phyloP scores from a whole-genome alignment of 2,888 invertebrate genomes.

The Drosophila longiperda region DNA sequence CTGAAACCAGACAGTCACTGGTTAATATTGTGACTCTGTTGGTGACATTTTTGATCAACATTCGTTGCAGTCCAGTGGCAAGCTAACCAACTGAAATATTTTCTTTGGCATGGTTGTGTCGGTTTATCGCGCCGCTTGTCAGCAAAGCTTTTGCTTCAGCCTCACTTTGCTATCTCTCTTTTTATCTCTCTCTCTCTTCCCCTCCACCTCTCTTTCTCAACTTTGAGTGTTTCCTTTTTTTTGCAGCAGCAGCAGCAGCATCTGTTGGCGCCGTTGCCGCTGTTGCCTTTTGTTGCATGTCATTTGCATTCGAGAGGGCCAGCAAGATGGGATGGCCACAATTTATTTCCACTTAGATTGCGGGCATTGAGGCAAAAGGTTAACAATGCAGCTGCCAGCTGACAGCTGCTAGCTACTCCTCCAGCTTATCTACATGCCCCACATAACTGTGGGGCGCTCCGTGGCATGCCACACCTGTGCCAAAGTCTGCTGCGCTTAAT shows the following conservation, averaged over 20 bases:
- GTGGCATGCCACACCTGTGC: conserved; percentile 65
- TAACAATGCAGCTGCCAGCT: conserved; percentile 68
- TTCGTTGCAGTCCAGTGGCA: conserved; percentile 67
- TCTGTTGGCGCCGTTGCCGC: conserved; percentile 48
- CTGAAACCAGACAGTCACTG: conserved; percentile 30
- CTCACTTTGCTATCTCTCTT: background rate
- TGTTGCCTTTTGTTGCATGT: conserved; percentile 75
- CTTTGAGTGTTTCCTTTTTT: conserved; percentile 27
- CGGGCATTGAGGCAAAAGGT: conserved; percentile 56
- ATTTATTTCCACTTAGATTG: conserved; percentile 79
- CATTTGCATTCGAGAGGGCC: conserved; percentile 58
- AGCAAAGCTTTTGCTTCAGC: conserved; percentile 52
- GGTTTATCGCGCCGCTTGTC: conserved; percentile 79
- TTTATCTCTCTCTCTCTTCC: background rate
- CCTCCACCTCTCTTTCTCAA: conserved; percentile 9
- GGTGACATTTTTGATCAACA: conserved; percentile 35
- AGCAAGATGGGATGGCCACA: conserved; percentile 63
- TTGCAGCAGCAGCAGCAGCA: conserved; percentile 13
- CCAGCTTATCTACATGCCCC: conserved; percentile 55
- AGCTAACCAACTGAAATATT: conserved; percentile 79
- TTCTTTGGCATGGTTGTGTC: conserved; percentile 77
- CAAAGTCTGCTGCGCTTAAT: conserved; percentile 61
- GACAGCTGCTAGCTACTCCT: conserved; percentile 33
- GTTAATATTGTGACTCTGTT: conserved; percentile 36
- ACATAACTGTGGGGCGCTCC: conserved; percentile 23